Conservation (phyloP, 2,113 vertebrate species). For the Eira barbara region DNA sequence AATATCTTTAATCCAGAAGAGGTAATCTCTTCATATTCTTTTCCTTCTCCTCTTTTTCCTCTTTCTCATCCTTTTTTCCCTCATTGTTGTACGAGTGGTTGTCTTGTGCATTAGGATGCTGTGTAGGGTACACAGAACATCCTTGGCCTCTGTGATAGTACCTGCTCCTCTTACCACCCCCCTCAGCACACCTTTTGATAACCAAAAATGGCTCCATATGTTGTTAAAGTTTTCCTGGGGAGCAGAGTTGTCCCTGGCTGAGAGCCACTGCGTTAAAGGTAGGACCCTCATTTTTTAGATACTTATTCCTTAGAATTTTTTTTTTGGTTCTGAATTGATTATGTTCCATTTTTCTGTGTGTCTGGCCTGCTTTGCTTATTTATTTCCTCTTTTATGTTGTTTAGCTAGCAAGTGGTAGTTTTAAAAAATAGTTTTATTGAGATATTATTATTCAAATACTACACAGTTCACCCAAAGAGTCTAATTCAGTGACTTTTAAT, state of each 20-base stretch:
- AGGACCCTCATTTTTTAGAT: background rate
- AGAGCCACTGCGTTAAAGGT: background rate
- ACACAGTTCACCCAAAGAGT: background rate
- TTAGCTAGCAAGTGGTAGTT: conserved; percentile 2
- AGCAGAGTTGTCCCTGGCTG: background rate
- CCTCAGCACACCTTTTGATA: background rate
- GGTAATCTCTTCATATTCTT: background rate
- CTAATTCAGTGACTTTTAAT: background rate
- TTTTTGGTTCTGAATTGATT: background rate
- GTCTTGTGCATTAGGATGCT: background rate
- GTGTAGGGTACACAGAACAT: background rate
- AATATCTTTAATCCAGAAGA: background rate
- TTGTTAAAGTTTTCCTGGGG: background rate
- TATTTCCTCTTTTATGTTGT: background rate
- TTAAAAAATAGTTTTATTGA: background rate
- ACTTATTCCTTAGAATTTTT: background rate
- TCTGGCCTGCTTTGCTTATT: background rate
- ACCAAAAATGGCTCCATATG: background rate
- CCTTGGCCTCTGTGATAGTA: background rate
- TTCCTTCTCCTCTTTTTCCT: background rate
- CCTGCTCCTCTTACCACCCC: background rate
- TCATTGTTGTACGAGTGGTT: background rate
- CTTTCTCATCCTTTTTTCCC: background rate
- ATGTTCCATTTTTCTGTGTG: background rate
- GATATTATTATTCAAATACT: background rate